Base-by-base conservation (phyloP, 2,888 invertebrate genomes). In the Cepaea hortensis region DNA sequence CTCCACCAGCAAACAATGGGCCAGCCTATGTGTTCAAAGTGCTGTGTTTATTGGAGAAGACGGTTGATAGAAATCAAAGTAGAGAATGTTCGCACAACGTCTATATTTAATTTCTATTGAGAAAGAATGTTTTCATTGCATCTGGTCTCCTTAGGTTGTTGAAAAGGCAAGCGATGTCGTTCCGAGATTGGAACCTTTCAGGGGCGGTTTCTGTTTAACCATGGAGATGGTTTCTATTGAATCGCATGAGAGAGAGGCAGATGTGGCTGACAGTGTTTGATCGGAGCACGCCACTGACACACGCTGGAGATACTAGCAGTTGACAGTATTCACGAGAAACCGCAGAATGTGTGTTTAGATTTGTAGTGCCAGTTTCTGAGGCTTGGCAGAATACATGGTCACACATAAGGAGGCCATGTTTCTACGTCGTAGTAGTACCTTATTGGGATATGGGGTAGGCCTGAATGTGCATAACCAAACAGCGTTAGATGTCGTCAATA, bases 71-170 rank as follows among this genome's bases (percentile, higher is more conserved):
- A n/a, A 82, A 23, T 82, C 15, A 55, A 55, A 9, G 6, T 55
- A 55, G 55, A 55, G 55, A 55, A 55, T 55, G 55, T 55, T 55
- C 72, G 7, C 68, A 23, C 23, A 72, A 73, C 72, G 55, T 55
- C 15, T 72, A 73, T 82, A 73, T 82, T 82, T 82, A 72, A 72
- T 82, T 82, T 73, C 18, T 65, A 82, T 55, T 82, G 72, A 82
- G 13, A 23, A 6, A 23, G 35, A 72, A 61, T 73, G 73, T 82
- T 82, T 82, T 82, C 82, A 55, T 61, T 82, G 61, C 23, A 82
- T 82, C 81, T 82, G 72, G 55, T 55, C 70, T 50, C 82, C 13
- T 23, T 20, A n/a, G 23, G 48, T 35, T 72, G 50, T 61, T 82
- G 82, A 82, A 72, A 82, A 61, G 73, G 61, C 50, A 55, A 73